Percentiles rank a stretch among this genome's conserved stretches.
Evolutionary conservation across 2,113 vertebrate species (phyloP).

Genomic region (Aythya baeri): DNA sequence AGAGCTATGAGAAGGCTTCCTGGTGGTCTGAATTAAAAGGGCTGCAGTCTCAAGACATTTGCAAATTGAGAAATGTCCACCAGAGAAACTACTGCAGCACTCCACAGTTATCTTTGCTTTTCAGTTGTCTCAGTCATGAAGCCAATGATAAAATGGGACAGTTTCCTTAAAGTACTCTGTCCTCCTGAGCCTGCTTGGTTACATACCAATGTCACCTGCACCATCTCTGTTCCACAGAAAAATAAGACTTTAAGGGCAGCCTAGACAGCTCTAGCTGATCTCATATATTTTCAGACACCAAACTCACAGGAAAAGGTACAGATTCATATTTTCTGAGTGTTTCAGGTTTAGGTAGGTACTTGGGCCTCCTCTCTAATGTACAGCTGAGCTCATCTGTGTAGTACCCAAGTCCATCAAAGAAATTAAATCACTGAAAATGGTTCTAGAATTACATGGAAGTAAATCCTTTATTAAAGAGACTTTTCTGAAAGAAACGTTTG

Average conservation of each 20-base stretch:
- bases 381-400: not conserved
- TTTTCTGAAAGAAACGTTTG: not conserved
- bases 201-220: not conserved
- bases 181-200: not conserved
- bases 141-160: not conserved
- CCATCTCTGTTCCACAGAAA: not conserved
- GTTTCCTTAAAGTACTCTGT: not conserved
- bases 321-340: not conserved
- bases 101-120: not conserved
- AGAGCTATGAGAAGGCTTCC: not conserved
- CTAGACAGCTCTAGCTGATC: not conserved
- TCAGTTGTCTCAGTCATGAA: not conserved
- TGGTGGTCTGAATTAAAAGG: not conserved
- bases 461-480: not conserved
- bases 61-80: not conserved
- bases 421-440: not conserved
- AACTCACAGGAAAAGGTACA: not conserved
- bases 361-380: not conserved
- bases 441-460: not conserved
- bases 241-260: not conserved
- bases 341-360: not conserved
- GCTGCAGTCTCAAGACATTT: not conserved
- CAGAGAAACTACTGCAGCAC: not conserved
- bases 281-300: not conserved
- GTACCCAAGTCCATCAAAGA: not conserved